Evolutionary conservation across 2,888 invertebrate species (phyloP), one percentile per base, ranked within the genome.

Genomic region (Trachelus iudaicus): DNA sequence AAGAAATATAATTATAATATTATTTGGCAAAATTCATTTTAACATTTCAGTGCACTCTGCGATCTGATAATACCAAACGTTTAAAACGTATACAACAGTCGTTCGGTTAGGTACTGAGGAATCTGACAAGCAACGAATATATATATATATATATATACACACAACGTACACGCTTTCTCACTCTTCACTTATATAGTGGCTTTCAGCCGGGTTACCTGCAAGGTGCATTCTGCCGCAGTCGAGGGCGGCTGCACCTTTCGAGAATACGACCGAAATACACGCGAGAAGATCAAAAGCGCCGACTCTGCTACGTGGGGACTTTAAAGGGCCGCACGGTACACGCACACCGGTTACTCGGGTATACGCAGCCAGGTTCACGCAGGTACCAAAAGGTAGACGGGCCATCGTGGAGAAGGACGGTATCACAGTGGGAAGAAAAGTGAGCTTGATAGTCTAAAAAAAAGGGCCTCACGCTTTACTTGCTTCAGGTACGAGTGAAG

Each of bases 241-340:
- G 40, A 56, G 40, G 40, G 40, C 40, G 15, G 40, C 40, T 56
- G 40, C 40, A 56, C 40, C 40, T 56, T 56, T 56, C 40, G 40
- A 56, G 40, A 56, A 56, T 56, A 56, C 40, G 40, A 56, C 40
- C 40, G 40, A 56, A 56, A 56, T 56, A 56, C 40, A 56, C 40
- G 76, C 75, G 77, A 79, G 76, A 77, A 81, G 83, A 84, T 86
- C 84, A 86, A 86, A 86, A 79, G 82, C 76, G 80, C 86, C 86
- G 85, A 81, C 81, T 77, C 78, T 75, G 79, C 85, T 80, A 80
- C 23, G 40, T 9, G 40, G 40, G 23, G 40, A 56, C 40, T 56
- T 56, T 56, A 56, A 56, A 56, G 40, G 40, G 40, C 40, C 40
- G 40, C 40, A 2, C 40, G 40, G 4, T 56, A 23, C 40, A 56